These are phyloP conservation scores for Heliopora coerulea DNA, from an alignment of 92 coral and sea anemone species.

Conservation along the genomic window DNA sequence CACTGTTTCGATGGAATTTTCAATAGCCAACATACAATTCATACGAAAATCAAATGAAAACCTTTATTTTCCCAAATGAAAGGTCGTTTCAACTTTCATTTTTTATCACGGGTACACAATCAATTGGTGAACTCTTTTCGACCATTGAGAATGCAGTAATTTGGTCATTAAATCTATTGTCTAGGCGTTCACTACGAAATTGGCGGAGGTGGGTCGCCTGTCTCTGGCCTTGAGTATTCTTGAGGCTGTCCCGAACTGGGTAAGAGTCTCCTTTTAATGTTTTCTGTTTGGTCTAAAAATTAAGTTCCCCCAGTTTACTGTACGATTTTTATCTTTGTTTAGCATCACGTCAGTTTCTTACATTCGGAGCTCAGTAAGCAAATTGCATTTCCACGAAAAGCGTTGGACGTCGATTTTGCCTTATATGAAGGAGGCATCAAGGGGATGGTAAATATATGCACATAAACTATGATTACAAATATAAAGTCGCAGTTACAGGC, in stretches of 20 bases:
- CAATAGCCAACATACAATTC: too few species aligned
- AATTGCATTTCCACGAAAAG: constrained; percentile 95
- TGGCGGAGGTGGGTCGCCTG: constrained; percentile 89
- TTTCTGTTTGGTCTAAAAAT: background rate
- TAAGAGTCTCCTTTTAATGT: constrained; percentile 4
- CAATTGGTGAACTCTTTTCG: too few species aligned
- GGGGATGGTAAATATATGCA: constrained; percentile 76
- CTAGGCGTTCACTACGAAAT: constrained; percentile 88
- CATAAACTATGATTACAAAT: too few species aligned
- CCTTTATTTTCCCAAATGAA: too few species aligned
- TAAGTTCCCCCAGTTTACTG: background rate
- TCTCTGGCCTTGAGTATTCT: constrained; percentile 67
- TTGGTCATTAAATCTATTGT: too few species aligned
- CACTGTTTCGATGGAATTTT: too few species aligned
- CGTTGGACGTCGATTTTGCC: constrained; percentile 83
- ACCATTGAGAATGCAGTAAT: too few species aligned
- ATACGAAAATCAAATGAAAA: too few species aligned
- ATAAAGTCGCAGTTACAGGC: too few species aligned
- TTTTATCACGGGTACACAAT: too few species aligned
- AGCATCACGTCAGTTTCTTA: constrained; percentile 91
- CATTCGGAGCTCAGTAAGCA: constrained; percentile 97
- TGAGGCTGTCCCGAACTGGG: constrained; percentile 87
- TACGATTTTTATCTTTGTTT: background rate
- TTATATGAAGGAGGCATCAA: constrained; percentile 85
- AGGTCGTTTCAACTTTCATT: too few species aligned